Base-by-base conservation (phyloP, 2,888 invertebrate genomes). In the Lagria hirta region DNA sequence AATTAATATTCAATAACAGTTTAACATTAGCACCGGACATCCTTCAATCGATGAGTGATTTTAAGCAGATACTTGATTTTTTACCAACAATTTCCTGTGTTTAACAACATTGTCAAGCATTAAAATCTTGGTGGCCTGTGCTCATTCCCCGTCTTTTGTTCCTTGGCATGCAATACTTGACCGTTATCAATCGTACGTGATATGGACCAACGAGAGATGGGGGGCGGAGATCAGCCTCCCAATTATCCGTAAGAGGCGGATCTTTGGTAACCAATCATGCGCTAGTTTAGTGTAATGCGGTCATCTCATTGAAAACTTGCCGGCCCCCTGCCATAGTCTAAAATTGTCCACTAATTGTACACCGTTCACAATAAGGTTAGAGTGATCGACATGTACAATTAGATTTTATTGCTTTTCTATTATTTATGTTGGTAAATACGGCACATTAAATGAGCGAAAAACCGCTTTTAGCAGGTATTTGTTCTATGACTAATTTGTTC, bases 151-250 rank as follows among this genome's bases (percentile, higher is more conserved):
- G 11, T 26, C 3, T 26, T 26, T 26, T 2, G n/a, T 4, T 2
- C 10, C 8, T 26, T 26, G n/a, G n/a, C n/a, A 26, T 26, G 8
- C 3, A 11, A 26, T 11, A 26, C 8, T 7, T 26, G 12, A 7
- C 11, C 8, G 12, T 34, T 7, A 8, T 8, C 7, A 34, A 18
- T 11, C 10, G n/a, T n/a, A 21, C 16, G 17, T 37, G 36, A 46
- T 28, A 20, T 43, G 46, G 50, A 58, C 61, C 63, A 59, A 62
- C 56, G 35, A 51, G 47, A 51, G 47, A 52, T 43, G 54, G 55
- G 57, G 55, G 64, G 64, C 65, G 64, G 59, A n/a, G 60, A 48
- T 41, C 67, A 58, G 63, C 62, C 58, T 66, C 65, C 54, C 68
- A 62, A 64, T 62, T 63, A 61, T 58, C 34, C 52, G 56, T 36